Base-by-base conservation (phyloP, 1,140 invertebrate genomes). In the Polypedilum pembai region DNA sequence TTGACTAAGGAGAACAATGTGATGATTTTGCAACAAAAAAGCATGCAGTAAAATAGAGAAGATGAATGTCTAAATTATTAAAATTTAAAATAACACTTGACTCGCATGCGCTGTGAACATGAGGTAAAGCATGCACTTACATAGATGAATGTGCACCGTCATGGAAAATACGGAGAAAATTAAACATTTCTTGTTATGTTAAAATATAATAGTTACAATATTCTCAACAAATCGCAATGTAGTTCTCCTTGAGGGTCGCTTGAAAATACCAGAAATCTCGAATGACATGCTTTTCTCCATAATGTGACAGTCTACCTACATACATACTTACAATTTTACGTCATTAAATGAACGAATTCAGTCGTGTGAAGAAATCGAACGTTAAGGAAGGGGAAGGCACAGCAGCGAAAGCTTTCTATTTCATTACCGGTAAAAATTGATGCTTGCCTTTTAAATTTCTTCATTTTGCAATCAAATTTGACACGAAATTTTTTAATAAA, bases 101-200 rank as follows among this genome's bases (percentile, higher is more conserved):
- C 45, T 56, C 12, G 45, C 12, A n/a, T 56, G 45, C 45, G 24
- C 45, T 56, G 15, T 56, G 12, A 56, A 33, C 24, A 33, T 33
- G 24, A 33, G n/a, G 8, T 56, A 4, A 56, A 56, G n/a, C 45
- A 56, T 56, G 45, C 45, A 56, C n/a, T 56, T n/a, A 56, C n/a
- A n/a, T 33, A 33, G 24, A 33, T 33, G 24, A 33, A 33, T 33
- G 24, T 33, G 24, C 5, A 5, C 24, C 24, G 24, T 33, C 45
- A 56, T 56, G 45, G 45, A 56, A 56, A 56, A 56, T 56, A 56
- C 45, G 45, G 45, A 56, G 45, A 56, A 56, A 56, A 56, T 10
- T n/a, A 56, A 33, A 33, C n/a, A 56, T 56, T 56, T 56, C 45
- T 56, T 56, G 45, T 56, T 56, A n/a, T 56, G n/a, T 56, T 56